Evolutionary conservation across 2,888 invertebrate species (phyloP), one percentile per base, ranked within the genome.

Genomic region (Lampropteryx suffumata): DNA sequence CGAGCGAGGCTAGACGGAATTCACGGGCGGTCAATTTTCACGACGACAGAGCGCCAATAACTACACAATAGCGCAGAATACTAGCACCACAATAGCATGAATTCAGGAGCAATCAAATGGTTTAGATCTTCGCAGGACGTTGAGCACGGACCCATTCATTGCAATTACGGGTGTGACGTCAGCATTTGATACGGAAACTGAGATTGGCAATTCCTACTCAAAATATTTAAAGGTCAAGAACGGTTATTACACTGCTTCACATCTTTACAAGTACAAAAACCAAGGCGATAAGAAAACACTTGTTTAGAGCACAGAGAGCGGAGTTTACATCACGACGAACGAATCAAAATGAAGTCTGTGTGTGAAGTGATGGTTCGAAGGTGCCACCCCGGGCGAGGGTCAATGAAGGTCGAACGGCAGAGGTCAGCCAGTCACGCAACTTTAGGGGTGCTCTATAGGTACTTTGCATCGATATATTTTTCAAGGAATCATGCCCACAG

Each of bases 351-450:
- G 51, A 73, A 76, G 71, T 65, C 69, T 59, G 52, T 58, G 57
- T 64, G 65, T 65, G 62, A 68, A 69, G 62, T 71, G 67, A 67
- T 64, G 59, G 66, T 65, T 58, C 55, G 65, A 62, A 66, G 74
- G 73, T 68, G 64, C 72, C 62, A 70, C 69, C 68, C 70, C 69
- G 71, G 79, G 71, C 77, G 61, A 59, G 79, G 81, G 79, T 79
- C 76, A 76, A 65, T 69, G 71, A 77, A 79, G 77, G 81, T 76
- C 69, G 66, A 45, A 61, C 67, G 70, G 65, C 57, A 61, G 62
- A 67, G 70, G 74, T 70, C 62, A 61, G 63, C 55, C 65, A 71
- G 78, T 72, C 82, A 84, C 81, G 84, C 80, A 72, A 80, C 60
- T 62, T 48, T 59, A 67, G 57, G 64, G 69, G 56, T 65, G 58